These are phyloP conservation scores for Conops quadrifasciatus DNA, from an alignment of 2,888 invertebrate genomes.

Conservation along the genomic window DNA sequence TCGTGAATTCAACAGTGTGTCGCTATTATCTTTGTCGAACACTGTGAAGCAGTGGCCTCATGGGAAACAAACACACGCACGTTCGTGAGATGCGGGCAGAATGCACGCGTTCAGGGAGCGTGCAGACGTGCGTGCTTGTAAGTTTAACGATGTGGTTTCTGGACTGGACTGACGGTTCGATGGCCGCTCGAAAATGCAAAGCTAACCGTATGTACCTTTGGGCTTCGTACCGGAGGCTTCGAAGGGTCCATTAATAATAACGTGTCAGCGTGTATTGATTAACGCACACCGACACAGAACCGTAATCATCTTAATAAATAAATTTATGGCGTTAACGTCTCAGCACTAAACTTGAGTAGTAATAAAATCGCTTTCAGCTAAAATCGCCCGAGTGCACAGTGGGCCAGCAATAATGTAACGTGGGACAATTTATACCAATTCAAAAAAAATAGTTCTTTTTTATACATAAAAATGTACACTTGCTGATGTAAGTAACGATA, in stretches of 20 bases:
- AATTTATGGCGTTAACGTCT: slow-evolving; percentile 38
- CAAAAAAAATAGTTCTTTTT: too few relatives aligned
- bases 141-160: slow-evolving; percentile 7
- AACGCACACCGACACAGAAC: slow-evolving; percentile 19
- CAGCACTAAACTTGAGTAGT: slow-evolving; percentile 26
- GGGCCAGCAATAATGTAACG: too few relatives aligned
- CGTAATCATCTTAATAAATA: slow-evolving; percentile 38
- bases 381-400: not conserved
- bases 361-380: not conserved
- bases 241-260: not conserved
- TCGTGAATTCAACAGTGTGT: not conserved
- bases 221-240: not conserved
- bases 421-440: too few relatives aligned
- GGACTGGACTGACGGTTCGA: slow-evolving; percentile 6
- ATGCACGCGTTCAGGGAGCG: too few relatives aligned
- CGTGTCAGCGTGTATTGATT: slow-evolving; percentile 8
- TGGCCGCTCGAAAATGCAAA: not conserved
- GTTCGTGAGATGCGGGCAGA: too few relatives aligned
- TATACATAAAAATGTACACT: too few relatives aligned
- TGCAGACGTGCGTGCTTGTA: not conserved
- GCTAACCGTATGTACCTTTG: not conserved
- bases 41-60: too few relatives aligned
- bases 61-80: too few relatives aligned
- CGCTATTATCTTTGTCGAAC: not conserved
- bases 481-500: too few relatives aligned